Evolutionary conservation across 2,888 invertebrate species (phyloP), one percentile per base, ranked within the genome.

Genomic region (Lithophane leautieri): DNA sequence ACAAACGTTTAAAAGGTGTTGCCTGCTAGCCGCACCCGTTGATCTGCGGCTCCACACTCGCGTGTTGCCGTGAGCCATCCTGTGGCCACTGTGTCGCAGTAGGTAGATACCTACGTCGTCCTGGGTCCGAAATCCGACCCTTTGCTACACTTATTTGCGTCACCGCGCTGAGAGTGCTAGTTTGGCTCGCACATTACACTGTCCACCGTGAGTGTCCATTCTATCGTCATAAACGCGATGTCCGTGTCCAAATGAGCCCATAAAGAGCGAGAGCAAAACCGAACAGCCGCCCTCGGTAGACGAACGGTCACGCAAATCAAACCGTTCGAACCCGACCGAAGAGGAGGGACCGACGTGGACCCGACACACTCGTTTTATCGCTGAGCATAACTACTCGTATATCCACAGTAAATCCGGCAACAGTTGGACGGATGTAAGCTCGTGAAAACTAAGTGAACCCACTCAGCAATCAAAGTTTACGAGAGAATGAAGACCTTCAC

Each of bases 391-490:
- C 34, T 34, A n/a, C n/a, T n/a, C n/a, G n/a, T n/a, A 34, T 40
- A 40, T 68, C 44, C 25, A 28, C 34, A 54, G 42, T 71, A 71
- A 61, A 50, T 66, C 14, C 25, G 47, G 28, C 34, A 72, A n/a
- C 65, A 54, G 72, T 72, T 28, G 47, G 14, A 50, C 16, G 22
- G 47, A 34, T 61, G 28, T 22, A 11, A n/a, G 61, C 73, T 44
- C 52, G 54, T 60, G 44, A 61, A 58, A 34, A 50, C 34, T 22
- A 67, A 78, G 34, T 65, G 22, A 60, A 40, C n/a, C 16, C 47
- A 34, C 66, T 61, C 66, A 28, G 70, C 67, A 72, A 73, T 82
- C 62, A 68, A 40, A 66, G 58, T 69, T 76, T 69, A 82, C 79
- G 78, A 76, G 63, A 63, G 12, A 67, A 70, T 67, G 58, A 74